phyloP scores from a whole-genome alignment of 2,113 vertebrate genomes.

The Microtus richardsoni region DNA sequence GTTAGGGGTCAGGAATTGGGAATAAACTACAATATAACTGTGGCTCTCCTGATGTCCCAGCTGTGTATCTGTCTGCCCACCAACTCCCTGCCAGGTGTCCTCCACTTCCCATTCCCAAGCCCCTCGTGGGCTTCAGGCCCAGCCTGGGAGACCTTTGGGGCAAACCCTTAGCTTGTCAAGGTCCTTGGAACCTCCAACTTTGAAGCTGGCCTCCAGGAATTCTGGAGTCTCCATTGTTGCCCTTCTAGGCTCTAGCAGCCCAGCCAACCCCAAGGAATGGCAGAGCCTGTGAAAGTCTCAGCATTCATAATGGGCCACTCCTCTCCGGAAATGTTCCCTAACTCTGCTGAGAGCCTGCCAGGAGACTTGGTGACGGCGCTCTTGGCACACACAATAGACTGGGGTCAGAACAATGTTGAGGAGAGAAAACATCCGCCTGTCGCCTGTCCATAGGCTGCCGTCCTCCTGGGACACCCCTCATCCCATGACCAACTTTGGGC shows the following conservation, averaged over 20 bases:
- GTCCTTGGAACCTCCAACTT: not conserved
- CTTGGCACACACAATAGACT: slow-evolving; percentile 48
- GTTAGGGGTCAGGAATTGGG: not conserved
- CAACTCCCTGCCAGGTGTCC: not conserved
- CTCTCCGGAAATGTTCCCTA: slow-evolving; percentile 55
- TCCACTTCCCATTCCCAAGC: not conserved
- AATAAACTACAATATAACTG: not conserved
- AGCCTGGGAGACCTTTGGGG: not conserved
- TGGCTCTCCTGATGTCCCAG: not conserved
- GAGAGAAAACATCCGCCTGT: slow-evolving; percentile 61
- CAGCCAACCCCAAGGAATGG: not conserved
- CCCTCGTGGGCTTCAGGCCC: not conserved
- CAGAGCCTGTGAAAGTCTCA: slow-evolving; percentile 31
- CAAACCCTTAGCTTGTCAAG: not conserved
- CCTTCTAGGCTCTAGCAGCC: not conserved
- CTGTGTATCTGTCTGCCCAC: too few relatives aligned
- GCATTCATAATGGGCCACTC: not conserved
- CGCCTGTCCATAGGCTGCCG: not conserved
- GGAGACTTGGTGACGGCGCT: slow-evolving; percentile 26
- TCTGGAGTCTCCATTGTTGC: not conserved
- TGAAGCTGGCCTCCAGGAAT: not conserved
- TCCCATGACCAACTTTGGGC: not conserved
- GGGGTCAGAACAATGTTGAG: slow-evolving; percentile 42
- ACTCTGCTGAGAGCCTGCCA: slow-evolving; percentile 50
- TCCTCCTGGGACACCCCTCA: slow-evolving; percentile 55